Percentiles rank a stretch among this genome's conserved stretches.
phyloP scores from a whole-genome alignment of 2,888 invertebrate species.

The Oxystoma pomonae region DNA sequence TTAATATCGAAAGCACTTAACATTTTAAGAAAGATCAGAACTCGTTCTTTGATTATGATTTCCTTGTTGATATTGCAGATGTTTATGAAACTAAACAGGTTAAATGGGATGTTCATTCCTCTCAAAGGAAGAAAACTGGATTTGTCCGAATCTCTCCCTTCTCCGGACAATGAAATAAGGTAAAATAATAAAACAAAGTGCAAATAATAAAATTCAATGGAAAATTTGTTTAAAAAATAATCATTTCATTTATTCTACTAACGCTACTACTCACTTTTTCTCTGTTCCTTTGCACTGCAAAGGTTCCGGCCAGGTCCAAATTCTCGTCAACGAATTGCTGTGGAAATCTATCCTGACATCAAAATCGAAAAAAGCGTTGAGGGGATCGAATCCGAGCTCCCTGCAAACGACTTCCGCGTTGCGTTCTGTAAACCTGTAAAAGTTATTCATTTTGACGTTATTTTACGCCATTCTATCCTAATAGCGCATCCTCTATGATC shows the following conservation, averaged over 20 bases:
- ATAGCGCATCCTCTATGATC: no score
- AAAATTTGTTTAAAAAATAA: no score
- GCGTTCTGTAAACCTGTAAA: conserved; percentile 77
- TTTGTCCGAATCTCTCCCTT: conserved; percentile 81
- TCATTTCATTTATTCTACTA: no score
- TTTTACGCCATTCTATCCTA: not conserved
- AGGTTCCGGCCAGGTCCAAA: conserved; percentile 95
- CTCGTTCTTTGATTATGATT: conserved; percentile 82
- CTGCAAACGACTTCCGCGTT: conserved; percentile 96
- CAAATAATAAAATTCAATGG: no score
- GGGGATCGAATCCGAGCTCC: conserved; percentile 83
- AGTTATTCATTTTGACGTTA: not conserved
- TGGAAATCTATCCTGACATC: conserved; percentile 85
- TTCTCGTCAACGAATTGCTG: conserved; percentile 78
- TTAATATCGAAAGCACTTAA: no score
- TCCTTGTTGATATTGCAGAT: conserved; percentile 95
- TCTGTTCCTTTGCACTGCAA: conserved; percentile 79
- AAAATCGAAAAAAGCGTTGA: conserved; percentile 84
- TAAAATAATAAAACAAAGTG: no score
- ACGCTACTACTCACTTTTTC: no score
- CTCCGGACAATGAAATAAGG: conserved; percentile 87
- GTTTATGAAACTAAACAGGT: conserved; percentile 90
- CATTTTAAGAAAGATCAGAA: no score
- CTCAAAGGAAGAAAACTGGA: conserved; percentile 86
- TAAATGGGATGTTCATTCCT: conserved; percentile 79